Evolutionary conservation across 1,140 invertebrate species (phyloP).

Genomic region (Tribolium castaneum): DNA sequence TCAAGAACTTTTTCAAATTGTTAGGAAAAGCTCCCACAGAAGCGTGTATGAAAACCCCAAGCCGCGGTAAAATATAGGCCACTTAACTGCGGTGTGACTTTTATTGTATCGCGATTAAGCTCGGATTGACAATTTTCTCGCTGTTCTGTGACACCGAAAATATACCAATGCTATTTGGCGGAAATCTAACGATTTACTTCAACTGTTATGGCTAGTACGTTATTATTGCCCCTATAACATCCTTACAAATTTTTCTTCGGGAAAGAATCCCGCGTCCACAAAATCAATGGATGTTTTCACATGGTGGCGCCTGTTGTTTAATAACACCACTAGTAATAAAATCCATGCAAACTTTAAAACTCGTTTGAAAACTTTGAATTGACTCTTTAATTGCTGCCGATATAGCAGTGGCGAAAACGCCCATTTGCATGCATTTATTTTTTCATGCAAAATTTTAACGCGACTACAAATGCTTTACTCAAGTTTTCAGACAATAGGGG

Average conservation of each 20-base stretch:
- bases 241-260: neutral
- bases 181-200: neutral
- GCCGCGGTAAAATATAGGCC: neutral
- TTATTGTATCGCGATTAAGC: constrained; percentile 9
- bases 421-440: constrained; percentile 1
- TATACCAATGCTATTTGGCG: neutral
- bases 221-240: neutral
- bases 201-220: neutral
- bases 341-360: constrained; percentile 2
- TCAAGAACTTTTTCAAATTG: no score
- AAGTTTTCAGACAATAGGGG: neutral
- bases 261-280: neutral
- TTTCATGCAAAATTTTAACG: neutral
- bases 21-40: no score
- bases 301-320: neutral
- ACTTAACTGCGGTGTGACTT: neutral
- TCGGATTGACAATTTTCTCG: neutral
- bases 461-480: neutral
- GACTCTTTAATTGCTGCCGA: neutral
- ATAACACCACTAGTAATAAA: neutral
- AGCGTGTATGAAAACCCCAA: no score
- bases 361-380: neutral
- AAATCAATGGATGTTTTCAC: neutral
- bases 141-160: neutral
- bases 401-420: neutral